Percentiles rank a stretch among this genome's conserved stretches.
Evolutionary conservation across 2,113 vertebrate genomes (phyloP).

Genomic region (Eubucco bourcierii): DNA sequence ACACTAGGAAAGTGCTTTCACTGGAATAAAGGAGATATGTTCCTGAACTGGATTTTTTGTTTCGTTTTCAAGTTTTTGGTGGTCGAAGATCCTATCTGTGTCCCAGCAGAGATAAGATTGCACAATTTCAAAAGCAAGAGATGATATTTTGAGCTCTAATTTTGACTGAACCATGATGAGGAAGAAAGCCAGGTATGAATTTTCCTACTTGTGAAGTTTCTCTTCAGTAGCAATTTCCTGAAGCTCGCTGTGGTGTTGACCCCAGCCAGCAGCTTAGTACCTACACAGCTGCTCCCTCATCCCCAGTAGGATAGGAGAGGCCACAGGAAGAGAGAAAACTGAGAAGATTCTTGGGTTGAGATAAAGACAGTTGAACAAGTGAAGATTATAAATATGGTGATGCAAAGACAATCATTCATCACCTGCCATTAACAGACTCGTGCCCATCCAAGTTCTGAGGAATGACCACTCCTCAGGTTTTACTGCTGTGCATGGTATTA

Average conservation of each 20-base stretch:
- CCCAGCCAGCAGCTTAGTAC: neutral
- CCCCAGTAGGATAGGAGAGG: neutral
- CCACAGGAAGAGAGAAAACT: neutral
- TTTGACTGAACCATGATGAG: too few relatives aligned
- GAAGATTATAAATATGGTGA: neutral
- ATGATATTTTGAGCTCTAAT: too few relatives aligned
- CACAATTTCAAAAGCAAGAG: neutral
- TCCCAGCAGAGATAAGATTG: neutral
- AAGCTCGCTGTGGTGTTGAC: neutral
- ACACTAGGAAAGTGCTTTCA: neutral
- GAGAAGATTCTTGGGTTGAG: neutral
- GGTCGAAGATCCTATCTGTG: neutral
- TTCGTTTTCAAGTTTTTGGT: neutral
- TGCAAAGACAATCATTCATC: neutral
- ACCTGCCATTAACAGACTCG: neutral
- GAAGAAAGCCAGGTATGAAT: neutral
- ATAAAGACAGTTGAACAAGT: neutral
- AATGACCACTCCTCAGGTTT: neutral
- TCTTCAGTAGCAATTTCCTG: neutral
- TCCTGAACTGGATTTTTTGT: neutral
- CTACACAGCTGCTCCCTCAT: accelerated
- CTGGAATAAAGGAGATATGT: neutral
- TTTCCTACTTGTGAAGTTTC: neutral
- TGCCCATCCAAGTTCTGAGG: neutral
- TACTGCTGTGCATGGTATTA: neutral